These are phyloP conservation scores for Vombatus ursinus DNA, from an alignment of 2,113 vertebrate genomes.

Conservation along the genomic window DNA sequence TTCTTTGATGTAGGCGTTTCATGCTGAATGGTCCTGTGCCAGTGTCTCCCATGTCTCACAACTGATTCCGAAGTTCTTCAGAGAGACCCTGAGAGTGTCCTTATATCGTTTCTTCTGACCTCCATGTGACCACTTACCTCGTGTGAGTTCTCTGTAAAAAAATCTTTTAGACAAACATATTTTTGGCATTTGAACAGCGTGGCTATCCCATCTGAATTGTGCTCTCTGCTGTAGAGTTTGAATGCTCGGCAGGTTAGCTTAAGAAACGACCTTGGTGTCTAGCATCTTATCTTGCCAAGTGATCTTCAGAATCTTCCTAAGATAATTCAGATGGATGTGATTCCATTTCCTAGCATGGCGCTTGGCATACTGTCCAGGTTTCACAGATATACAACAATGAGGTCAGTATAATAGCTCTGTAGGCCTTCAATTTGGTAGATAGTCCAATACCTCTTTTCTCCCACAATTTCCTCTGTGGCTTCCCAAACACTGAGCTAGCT, in stretches of 20 bases:
- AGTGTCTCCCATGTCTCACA: neutral
- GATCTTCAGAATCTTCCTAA: neutral
- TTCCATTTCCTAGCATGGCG: neutral
- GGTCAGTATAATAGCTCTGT: neutral
- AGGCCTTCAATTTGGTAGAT: neutral
- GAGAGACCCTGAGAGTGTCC: too few species aligned
- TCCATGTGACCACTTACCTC: neutral
- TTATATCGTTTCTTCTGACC: neutral
- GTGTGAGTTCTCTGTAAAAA: neutral
- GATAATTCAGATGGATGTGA: neutral
- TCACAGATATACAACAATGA: neutral
- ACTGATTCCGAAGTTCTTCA: neutral
- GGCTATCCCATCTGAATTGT: neutral
- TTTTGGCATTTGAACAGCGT: neutral
- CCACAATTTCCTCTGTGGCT: too few species aligned
- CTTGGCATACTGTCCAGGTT: neutral
- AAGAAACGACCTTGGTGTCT: neutral
- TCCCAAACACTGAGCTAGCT: too few species aligned
- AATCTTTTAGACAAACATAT: neutral
- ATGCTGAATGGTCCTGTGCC: neutral
- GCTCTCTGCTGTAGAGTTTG: neutral
- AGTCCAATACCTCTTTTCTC: too few species aligned
- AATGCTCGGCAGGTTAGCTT: neutral
- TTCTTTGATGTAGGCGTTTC: too few species aligned
- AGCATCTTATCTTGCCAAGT: neutral